Evolutionary conservation across 1,140 invertebrate genomes (phyloP), one percentile per base, ranked within the genome.

Genomic region (Campoletis sonorensis): DNA sequence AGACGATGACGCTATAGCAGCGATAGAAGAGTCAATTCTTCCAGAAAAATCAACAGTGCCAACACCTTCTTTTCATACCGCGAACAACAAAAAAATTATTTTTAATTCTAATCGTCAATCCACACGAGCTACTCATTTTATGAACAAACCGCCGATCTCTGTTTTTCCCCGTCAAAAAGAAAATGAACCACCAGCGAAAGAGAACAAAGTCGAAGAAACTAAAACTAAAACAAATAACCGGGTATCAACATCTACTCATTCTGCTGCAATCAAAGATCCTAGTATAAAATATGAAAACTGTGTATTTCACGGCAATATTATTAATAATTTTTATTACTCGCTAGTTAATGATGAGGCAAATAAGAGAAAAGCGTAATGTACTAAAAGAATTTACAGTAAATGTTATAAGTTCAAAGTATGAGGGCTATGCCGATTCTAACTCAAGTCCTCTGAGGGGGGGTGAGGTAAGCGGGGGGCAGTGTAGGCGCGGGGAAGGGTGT

Each of bases 301-400:
- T 64, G 81, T 82, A 72, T 84, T 84, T 81, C 79, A 83, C 70
- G 83, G 79, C n/a, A 84, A 84, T 81, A 81, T 83, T 11, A 79
- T 79, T 13, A 84, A 81, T 51, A 82, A 83, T 77, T 82, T 83
- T 82, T 70, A 81, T 84, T 83, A 30, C 40, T 83, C 79, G n/a
- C n/a, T n/a, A n/a, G n/a, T n/a, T 18, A 64, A 67, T 68, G n/a
- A 8, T 54, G 64, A 23, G 54, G 23, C 61, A 33, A 18, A 18
- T 18, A 21, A 72, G 33, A 54, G 27, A 64, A 64, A 64, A 27
- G 21, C 2, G 15, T 64, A 64, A 45, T 64, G 15, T 23, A 64
- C n/a, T 27, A 64, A 64, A 64, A 64, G 27, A 4, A 2, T 64
- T 21, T 27, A 26, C 8, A 4, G 27, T 64, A 61, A 64, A 27